These are phyloP conservation scores for Halocaridina rubra DNA, from an alignment of 2,888 invertebrate species.

Conservation along the genomic window DNA sequence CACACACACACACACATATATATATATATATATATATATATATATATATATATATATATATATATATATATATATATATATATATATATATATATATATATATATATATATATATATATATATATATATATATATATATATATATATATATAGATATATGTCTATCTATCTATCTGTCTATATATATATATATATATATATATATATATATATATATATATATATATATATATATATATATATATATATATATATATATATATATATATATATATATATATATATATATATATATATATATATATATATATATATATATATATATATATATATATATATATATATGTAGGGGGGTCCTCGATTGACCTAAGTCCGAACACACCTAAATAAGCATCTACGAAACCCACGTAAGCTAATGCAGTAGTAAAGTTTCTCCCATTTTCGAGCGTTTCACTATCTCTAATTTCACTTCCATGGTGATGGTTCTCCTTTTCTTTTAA, in stretches of 20 bases:
- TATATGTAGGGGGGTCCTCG: not conserved
- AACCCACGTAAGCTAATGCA: no score
- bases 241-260: not conserved
- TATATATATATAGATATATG: no score
- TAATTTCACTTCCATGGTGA: no score
- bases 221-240: not conserved
- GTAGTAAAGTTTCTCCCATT: no score
- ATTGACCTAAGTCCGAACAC: not conserved
- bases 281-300: not conserved
- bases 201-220: conserved; percentile 4
- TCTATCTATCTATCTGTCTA: no score
- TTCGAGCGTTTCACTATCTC: no score
- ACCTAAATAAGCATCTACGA: not conserved
- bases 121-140: conserved; percentile 14
- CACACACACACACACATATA: not conserved
- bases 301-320: not conserved
- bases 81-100: conserved; percentile 15
- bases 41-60: not conserved
- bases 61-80: conserved; percentile 4
- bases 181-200: conserved; percentile 10
- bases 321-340: not conserved
- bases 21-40: not conserved
- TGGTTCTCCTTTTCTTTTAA: no score
- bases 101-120: conserved; percentile 21
- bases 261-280: conserved; percentile 1